Conservation (phyloP, 2,113 vertebrate genomes). For the Phrynocephalus versicolor region DNA sequence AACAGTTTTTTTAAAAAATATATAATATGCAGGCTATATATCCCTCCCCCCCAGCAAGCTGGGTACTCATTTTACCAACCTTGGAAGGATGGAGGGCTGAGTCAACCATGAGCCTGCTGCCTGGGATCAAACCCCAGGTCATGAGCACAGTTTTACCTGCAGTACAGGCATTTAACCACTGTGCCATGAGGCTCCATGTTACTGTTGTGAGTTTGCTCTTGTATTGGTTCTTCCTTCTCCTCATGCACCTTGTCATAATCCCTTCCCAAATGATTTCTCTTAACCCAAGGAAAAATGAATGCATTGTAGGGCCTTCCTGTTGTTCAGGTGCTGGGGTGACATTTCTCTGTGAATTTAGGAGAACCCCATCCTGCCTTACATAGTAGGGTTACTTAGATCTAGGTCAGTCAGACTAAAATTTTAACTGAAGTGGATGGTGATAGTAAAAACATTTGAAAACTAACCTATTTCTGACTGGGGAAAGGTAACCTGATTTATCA, state of each 20-base stretch:
- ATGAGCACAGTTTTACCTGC: no score
- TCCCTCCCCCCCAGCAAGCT: no score
- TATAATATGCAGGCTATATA: no score
- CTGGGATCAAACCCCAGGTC: no score
- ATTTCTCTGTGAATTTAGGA: not conserved
- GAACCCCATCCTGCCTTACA: not conserved
- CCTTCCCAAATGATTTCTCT: not conserved
- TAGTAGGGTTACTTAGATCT: not conserved
- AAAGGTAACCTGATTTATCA: not conserved
- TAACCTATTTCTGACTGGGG: fast-evolving
- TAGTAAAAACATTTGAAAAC: not conserved
- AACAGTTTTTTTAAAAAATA: no score
- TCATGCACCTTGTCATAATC: not conserved
- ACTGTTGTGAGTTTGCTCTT: no score
- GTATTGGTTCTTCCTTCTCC: no score
- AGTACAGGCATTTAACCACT: no score
- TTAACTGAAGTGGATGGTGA: not conserved
- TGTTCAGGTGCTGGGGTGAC: not conserved
- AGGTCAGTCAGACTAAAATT: not conserved
- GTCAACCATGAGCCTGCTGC: no score
- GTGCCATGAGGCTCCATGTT: no score
- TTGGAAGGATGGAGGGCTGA: no score
- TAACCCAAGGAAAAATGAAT: not conserved
- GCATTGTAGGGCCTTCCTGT: not conserved
- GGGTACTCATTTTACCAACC: no score